phyloP scores from a whole-genome alignment of 2,888 invertebrate species.

The Orthosia cruda region DNA sequence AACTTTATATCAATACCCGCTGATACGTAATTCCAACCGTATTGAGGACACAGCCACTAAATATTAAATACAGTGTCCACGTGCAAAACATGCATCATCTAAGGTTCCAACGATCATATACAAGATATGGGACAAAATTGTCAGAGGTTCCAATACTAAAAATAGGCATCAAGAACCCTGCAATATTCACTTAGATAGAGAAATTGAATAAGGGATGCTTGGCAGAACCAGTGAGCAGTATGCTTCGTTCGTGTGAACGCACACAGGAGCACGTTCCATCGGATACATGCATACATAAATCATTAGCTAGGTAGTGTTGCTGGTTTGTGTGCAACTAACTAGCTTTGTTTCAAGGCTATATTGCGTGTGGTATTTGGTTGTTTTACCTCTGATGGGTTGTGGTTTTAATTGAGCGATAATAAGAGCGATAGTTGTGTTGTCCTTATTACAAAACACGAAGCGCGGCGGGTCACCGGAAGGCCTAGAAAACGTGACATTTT shows the following conservation, averaged over 20 bases:
- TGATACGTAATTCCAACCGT: background rate
- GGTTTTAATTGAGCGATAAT: background rate
- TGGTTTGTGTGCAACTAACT: constrained; percentile 12
- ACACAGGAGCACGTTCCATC: constrained; percentile 41
- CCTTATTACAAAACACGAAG: background rate
- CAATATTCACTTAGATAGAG: constrained; percentile 63
- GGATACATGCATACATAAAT: constrained; percentile 39
- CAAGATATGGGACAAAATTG: constrained; percentile 34
- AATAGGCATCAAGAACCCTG: constrained; percentile 48
- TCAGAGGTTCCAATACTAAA: constrained; percentile 33
- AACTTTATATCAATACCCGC: background rate
- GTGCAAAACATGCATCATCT: constrained; percentile 6
- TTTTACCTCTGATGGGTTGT: background rate
- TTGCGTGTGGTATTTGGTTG: background rate
- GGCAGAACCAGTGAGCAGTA: constrained; percentile 62
- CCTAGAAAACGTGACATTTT: too few relatives aligned
- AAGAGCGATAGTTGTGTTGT: background rate
- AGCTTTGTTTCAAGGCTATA: background rate
- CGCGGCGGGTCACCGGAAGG: too few relatives aligned
- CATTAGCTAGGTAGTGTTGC: constrained; percentile 3
- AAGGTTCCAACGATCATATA: background rate
- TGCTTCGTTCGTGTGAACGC: constrained; percentile 56
- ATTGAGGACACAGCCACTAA: background rate
- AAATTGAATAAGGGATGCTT: constrained; percentile 65
- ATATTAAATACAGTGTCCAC: background rate